Evolutionary conservation across 2,888 invertebrate genomes (phyloP).

Genomic region (Xanthorhoe designata): DNA sequence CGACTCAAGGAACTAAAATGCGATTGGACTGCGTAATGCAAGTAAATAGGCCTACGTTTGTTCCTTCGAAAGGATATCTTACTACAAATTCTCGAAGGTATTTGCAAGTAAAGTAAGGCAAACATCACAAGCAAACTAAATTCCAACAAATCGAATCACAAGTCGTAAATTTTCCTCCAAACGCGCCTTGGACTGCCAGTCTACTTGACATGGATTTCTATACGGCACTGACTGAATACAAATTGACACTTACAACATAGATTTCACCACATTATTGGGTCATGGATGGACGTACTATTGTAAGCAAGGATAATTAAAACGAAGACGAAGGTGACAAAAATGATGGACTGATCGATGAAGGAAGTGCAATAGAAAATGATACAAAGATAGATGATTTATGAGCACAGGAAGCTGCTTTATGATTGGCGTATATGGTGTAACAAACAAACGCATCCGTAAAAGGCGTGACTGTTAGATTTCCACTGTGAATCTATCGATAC

Average conservation of each 20-base stretch:
- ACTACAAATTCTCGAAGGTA: background rate
- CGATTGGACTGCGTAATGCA: no score
- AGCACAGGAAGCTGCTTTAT: constrained; percentile 29
- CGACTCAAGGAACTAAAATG: no score
- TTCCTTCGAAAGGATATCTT: background rate
- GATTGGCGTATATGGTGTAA: constrained; percentile 18
- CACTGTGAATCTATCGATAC: constrained; percentile 21
- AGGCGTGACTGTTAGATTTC: constrained; percentile 29
- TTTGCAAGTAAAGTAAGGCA: background rate
- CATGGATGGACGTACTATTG: constrained; percentile 70
- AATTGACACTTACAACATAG: constrained; percentile 78
- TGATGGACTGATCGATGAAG: constrained; percentile 46
- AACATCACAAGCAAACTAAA: constrained; percentile 44
- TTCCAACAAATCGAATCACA: constrained; percentile 57
- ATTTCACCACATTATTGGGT: constrained; percentile 84
- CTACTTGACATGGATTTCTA: constrained; percentile 85
- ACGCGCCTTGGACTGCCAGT: constrained; percentile 71
- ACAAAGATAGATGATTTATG: constrained; percentile 32
- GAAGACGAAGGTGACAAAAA: constrained; percentile 51
- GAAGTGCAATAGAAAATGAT: constrained; percentile 39
- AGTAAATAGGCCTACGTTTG: background rate
- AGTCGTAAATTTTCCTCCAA: constrained; percentile 77
- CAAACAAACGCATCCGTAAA: constrained; percentile 16
- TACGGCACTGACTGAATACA: constrained; percentile 77
- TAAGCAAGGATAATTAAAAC: constrained; percentile 62